A percentile compares a stretch with the other conserved stretches of the same genome.
Conservation (phyloP, 2,113 vertebrate species). For the Toxotes jaculatrix region DNA sequence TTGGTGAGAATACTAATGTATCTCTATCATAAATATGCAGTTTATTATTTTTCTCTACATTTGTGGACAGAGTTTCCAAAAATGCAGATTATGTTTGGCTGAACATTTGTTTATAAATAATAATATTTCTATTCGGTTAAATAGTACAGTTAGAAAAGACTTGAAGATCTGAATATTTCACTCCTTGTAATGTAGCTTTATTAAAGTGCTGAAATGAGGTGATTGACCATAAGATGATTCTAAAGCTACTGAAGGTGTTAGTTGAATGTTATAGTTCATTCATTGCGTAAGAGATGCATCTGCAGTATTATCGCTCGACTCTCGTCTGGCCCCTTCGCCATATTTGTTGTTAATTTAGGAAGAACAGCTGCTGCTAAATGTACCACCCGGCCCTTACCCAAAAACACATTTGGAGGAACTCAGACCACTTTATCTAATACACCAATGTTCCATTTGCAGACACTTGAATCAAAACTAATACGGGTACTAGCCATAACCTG, state of each 20-base stretch:
- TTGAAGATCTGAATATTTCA: background rate
- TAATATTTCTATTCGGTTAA: background rate
- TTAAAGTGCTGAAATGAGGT: background rate
- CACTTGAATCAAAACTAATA: slow-evolving; percentile 50
- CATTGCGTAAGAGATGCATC: slow-evolving; percentile 20
- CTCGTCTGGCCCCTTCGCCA: slow-evolving; percentile 3
- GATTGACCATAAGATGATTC: background rate
- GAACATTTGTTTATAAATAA: background rate
- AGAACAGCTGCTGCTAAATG: slow-evolving; percentile 38
- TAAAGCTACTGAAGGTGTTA: background rate
- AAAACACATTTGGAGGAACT: slow-evolving; percentile 75
- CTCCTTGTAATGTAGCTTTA: background rate
- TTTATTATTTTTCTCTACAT: background rate
- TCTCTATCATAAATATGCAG: background rate
- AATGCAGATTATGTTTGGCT: background rate
- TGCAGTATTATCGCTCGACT: slow-evolving; percentile 5
- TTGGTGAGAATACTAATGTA: slow-evolving; percentile 85
- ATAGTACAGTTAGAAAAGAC: background rate
- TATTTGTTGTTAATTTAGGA: slow-evolving; percentile 51
- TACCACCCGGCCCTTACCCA: slow-evolving; percentile 61
- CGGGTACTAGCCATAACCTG: slow-evolving; percentile 33
- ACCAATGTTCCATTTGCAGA: slow-evolving; percentile 63
- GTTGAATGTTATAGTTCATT: background rate
- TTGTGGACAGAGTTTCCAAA: background rate
- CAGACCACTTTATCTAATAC: slow-evolving; percentile 51